phyloP scores from a whole-genome alignment of 2,113 vertebrate species.

The Sebastes fasciatus region DNA sequence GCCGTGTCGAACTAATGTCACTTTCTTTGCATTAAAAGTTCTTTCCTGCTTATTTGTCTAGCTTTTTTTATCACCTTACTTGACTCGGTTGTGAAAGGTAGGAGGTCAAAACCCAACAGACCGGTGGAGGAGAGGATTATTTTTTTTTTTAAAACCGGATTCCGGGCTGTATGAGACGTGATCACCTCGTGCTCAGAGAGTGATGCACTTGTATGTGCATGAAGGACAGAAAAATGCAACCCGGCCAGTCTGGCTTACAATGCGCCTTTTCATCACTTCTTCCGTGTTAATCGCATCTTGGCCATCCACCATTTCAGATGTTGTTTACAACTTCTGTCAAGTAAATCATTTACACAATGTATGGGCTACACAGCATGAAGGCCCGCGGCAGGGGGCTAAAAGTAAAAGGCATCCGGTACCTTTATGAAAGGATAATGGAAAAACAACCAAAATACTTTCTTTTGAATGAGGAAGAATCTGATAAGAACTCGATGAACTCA shows the following conservation, averaged over 20 bases:
- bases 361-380: too few species aligned
- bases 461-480: background rate
- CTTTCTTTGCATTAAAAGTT: slow-evolving; percentile 19
- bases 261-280: background rate
- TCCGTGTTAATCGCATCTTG: fast-evolving
- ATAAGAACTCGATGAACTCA: background rate
- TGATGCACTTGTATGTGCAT: background rate
- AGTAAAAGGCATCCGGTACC: too few species aligned
- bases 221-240: background rate
- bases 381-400: too few species aligned
- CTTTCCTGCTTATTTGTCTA: background rate
- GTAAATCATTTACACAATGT: too few species aligned
- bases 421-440: too few species aligned
- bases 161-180: background rate
- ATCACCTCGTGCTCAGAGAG: background rate
- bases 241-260: background rate
- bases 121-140: too few species aligned
- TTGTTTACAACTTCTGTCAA: too few species aligned
- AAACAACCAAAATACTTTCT: too few species aligned
- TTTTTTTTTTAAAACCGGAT: too few species aligned
- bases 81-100: background rate
- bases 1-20: background rate
- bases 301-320: background rate
- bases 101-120: too few species aligned
- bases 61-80: background rate